Percentiles rank a stretch among this genome's conserved stretches.
phyloP scores from a whole-genome alignment of 1,140 invertebrate species.

The Ceratina australensis region DNA sequence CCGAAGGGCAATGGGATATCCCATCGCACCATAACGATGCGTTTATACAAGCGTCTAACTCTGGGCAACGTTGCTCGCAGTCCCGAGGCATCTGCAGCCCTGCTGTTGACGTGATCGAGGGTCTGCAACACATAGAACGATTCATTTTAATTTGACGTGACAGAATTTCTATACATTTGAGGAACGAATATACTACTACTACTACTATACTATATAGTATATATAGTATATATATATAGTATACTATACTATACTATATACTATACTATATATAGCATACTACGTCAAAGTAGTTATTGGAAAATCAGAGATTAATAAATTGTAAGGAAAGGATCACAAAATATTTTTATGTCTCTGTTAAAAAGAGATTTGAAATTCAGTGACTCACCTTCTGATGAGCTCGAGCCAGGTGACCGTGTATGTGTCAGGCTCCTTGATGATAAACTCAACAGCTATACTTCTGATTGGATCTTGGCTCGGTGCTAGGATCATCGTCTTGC shows the following conservation, averaged over 20 bases:
- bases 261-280: too few species aligned
- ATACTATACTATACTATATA: too few species aligned
- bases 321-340: too few species aligned
- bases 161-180: too few species aligned
- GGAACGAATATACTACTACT: too few species aligned
- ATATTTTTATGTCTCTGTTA: too few species aligned
- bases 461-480: slow-evolving; percentile 83
- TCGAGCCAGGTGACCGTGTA: slow-evolving; percentile 92
- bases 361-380: not conserved
- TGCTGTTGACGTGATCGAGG: slow-evolving; percentile 74
- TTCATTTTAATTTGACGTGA: not conserved
- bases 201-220: too few species aligned
- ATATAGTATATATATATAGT: too few species aligned
- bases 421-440: slow-evolving; percentile 84
- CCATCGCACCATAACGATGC: slow-evolving; percentile 94
- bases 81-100: slow-evolving; percentile 84
- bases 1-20: slow-evolving; percentile 90
- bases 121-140: slow-evolving; percentile 64
- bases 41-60: slow-evolving; percentile 93
- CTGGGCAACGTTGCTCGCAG: slow-evolving; percentile 90
- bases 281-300: too few species aligned
- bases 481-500: slow-evolving; percentile 80
- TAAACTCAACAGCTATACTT: slow-evolving; percentile 88
- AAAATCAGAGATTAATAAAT: too few species aligned
- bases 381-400: slow-evolving; percentile 83